phyloP scores from a whole-genome alignment of 2,797 vertebrate genomes.

The Tokudaia tokunoshimensis region DNA sequence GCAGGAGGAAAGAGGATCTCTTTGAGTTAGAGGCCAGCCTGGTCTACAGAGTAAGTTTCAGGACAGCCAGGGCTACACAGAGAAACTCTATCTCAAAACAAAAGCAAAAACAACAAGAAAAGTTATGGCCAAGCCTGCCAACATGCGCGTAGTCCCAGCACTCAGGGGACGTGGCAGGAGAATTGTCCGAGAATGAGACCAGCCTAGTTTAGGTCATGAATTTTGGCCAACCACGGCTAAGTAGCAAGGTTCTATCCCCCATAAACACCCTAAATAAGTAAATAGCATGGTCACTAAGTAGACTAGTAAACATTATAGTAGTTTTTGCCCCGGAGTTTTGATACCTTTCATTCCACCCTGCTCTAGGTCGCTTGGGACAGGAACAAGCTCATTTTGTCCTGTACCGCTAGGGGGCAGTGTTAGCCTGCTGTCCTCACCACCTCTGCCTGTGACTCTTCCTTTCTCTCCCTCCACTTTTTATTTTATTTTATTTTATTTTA shows the following conservation, averaged over 20 bases:
- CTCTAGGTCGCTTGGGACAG: neutral
- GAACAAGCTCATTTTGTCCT: neutral
- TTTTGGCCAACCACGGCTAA: neutral
- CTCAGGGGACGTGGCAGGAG: neutral
- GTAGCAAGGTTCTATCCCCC: neutral
- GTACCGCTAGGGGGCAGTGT: neutral
- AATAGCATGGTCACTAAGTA: neutral
- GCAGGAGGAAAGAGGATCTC: neutral
- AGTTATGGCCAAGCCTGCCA: neutral
- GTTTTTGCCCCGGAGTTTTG: neutral
- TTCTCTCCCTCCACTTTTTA: neutral
- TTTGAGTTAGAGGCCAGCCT: neutral
- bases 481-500: no score
- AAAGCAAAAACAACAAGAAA: neutral
- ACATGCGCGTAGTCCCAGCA: fast-evolving
- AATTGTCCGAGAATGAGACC: neutral
- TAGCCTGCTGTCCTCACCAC: neutral
- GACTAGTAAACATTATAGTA: neutral
- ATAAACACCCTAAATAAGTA: neutral
- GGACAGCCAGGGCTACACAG: neutral
- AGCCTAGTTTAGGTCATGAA: neutral
- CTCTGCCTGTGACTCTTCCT: neutral
- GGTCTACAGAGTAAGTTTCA: neutral
- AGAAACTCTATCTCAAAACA: neutral
- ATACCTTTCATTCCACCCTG: neutral